phyloP scores from a whole-genome alignment of 2,113 vertebrate species.

The Hemicordylus capensis region DNA sequence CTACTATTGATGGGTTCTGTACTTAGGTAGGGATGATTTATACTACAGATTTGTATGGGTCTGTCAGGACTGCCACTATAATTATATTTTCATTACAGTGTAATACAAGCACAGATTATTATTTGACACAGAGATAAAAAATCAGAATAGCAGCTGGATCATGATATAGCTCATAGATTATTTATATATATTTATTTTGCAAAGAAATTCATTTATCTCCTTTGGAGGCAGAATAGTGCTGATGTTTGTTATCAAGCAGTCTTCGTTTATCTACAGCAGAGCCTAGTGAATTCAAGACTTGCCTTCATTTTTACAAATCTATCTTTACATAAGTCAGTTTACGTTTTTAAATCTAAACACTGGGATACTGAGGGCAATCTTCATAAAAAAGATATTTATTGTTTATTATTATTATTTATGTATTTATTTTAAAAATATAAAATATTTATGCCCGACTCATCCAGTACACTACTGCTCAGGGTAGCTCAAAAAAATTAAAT shows the following conservation, averaged over 20 bases:
- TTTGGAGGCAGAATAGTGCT: not conserved
- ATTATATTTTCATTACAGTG: not conserved
- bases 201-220: slow-evolving; percentile 30
- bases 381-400: not conserved
- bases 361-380: not conserved
- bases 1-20: not conserved
- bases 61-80: not conserved
- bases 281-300: slow-evolving; percentile 30
- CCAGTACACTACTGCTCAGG: too few relatives aligned
- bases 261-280: slow-evolving; percentile 6
- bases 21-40: slow-evolving; percentile 18
- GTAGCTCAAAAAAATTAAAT: too few relatives aligned
- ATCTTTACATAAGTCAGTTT: not conserved
- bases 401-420: too few relatives aligned
- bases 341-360: slow-evolving; percentile 17
- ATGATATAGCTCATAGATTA: slow-evolving; percentile 24
- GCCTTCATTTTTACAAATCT: slow-evolving; percentile 24
- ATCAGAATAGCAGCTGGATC: not conserved
- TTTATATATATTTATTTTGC: slow-evolving; percentile 7
- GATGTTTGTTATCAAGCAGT: not conserved
- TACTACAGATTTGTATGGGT: slow-evolving; percentile 14
- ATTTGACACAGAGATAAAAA: slow-evolving; percentile 29
- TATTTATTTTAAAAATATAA: too few relatives aligned
- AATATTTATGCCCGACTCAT: too few relatives aligned
- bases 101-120: slow-evolving; percentile 9